phyloP scores from a whole-genome alignment of 2,113 vertebrate genomes.

The Melanostigma gelatinosum region DNA sequence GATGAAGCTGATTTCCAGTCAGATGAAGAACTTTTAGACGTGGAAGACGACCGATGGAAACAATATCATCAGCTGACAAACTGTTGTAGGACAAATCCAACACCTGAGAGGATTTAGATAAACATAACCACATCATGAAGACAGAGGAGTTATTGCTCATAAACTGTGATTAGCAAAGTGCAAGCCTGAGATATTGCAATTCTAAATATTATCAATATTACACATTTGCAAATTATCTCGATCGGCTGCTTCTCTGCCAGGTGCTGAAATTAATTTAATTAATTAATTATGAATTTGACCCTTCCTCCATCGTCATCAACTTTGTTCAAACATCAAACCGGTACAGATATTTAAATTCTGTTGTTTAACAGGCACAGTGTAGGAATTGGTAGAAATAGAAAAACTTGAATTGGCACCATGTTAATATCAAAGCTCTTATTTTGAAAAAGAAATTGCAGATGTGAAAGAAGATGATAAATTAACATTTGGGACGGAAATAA shows the following conservation, averaged over 20 bases:
- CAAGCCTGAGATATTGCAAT: neutral
- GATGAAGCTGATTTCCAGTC: conserved; percentile 85
- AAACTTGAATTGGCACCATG: neutral
- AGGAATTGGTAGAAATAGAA: neutral
- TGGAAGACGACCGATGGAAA: conserved; percentile 79
- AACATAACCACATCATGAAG: neutral
- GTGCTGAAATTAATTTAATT: neutral
- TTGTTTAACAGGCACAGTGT: neutral
- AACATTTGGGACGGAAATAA: neutral
- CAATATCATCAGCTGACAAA: conserved; percentile 79
- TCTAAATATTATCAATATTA: neutral
- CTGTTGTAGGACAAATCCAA: conserved; percentile 91
- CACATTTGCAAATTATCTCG: neutral
- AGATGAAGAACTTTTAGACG: conserved; percentile 87
- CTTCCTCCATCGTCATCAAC: neutral
- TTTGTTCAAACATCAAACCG: neutral
- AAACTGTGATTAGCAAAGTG: too few species aligned
- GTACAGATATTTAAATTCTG: neutral
- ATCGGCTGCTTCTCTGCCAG: neutral
- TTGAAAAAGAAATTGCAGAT: neutral
- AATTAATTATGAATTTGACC: neutral
- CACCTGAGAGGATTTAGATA: conserved; percentile 69
- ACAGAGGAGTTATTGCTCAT: neutral
- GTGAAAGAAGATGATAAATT: neutral
- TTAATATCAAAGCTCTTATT: conserved; percentile 2